Conservation (phyloP, 2,797 vertebrate genomes). For the Epinephelus awoara region DNA sequence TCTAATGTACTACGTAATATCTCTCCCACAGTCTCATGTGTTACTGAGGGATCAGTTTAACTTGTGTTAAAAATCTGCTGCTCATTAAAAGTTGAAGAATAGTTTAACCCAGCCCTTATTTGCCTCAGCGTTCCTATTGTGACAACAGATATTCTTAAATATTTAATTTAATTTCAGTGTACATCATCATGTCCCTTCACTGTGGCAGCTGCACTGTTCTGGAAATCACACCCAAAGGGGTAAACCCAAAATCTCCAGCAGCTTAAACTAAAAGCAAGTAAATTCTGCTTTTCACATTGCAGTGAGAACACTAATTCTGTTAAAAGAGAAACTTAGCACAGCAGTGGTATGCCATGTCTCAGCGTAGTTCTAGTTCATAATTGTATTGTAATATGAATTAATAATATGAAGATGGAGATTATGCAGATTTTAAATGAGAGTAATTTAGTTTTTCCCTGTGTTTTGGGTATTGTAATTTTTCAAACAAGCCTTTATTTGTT, state of each 20-base stretch:
- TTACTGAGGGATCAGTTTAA: not conserved
- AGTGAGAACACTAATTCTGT: not conserved
- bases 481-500: not conserved
- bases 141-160: constrained; percentile 20
- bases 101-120: constrained; percentile 13
- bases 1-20: not conserved
- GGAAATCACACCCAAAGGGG: not conserved
- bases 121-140: not conserved
- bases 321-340: not conserved
- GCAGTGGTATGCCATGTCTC: not conserved
- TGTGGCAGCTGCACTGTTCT: not conserved
- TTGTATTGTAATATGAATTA: not conserved
- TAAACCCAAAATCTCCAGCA: not conserved
- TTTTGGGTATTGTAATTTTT: not conserved
- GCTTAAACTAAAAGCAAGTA: constrained; percentile 19
- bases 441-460: not conserved
- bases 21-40: not conserved
- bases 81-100: constrained; percentile 12
- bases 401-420: not conserved
- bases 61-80: not conserved
- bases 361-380: not conserved
- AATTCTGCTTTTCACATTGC: constrained; percentile 4
- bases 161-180: constrained; percentile 20
- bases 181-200: not conserved
- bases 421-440: not conserved